Evolutionary conservation across 1,140 invertebrate species (phyloP), one percentile per base, ranked within the genome.

Genomic region (Lordiphosa collinella): DNA sequence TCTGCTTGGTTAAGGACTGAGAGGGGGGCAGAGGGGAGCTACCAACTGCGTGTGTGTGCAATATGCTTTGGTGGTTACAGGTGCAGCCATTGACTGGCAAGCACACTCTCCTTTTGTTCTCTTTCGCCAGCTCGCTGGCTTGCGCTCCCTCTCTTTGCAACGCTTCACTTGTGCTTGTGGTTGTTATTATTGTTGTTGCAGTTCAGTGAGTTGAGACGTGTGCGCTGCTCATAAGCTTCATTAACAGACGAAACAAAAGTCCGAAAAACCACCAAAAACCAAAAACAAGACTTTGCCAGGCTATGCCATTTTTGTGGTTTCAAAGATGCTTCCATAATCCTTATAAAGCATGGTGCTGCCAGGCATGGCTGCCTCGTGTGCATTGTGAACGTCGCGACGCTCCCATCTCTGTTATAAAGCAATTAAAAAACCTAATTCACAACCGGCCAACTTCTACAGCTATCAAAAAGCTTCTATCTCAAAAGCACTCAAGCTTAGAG

Each of bases 191-290:
- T 63, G 61, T 50, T 63, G 61, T 59, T 80, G 76, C 69, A 82
- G 70, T 69, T 82, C 76, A 82, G 58, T 82, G 66, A 82, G 54
- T 82, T 82, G 76, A 69, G 52, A 82, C 78, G 63, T 67, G 66
- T 56, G 62, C 58, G 71, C 67, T 66, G 75, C 78, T 84, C 78
- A 84, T 76, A 82, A 84, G 78, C 78, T 72, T 82, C 76, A 82
- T 84, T 84, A 80, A 71, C 76, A 70, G 38, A 60, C 46, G 40
- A 41, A 55, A 41, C 36, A 36, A 16, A 18, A 14, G 18, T 37
- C 9, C 29, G 29, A 46, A 43, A 48, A 37, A 31, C 22, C 29
- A 46, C 34, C 13, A 58, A 46, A 57, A 37, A 66, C 58, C 40
- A 67, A 60, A 64, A 59, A 35, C 14, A 52, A 55, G 37, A 14